Percentiles rank a stretch among this genome's conserved stretches.
Evolutionary conservation across 2,797 vertebrate genomes (phyloP).

Genomic region (Sebastes cheni): DNA sequence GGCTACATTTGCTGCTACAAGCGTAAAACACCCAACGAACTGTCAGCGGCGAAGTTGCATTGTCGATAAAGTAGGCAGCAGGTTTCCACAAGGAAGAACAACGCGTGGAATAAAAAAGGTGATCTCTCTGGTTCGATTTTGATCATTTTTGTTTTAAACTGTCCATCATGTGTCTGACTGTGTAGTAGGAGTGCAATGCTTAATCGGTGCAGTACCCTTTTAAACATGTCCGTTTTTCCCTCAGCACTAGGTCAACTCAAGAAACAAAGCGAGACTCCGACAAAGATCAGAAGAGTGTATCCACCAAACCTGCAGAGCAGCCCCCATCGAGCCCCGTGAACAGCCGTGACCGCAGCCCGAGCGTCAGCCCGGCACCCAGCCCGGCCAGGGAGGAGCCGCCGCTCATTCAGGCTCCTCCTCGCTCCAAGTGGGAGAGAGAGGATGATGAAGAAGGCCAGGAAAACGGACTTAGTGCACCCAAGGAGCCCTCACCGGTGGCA

Average conservation of each 20-base stretch:
- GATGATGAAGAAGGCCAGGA: conserved; percentile 76
- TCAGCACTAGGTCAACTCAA: conserved; percentile 49
- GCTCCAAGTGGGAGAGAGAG: conserved; percentile 80
- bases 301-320: conserved; percentile 43
- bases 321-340: conserved; percentile 4
- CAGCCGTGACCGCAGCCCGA: conserved; percentile 34
- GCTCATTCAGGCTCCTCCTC: conserved; percentile 75
- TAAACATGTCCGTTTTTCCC: not conserved
- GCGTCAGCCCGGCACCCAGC: conserved; percentile 31
- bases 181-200: not conserved
- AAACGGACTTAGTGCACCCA: conserved; percentile 65
- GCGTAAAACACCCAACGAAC: not conserved
- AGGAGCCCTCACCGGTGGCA: conserved; percentile 73
- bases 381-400: conserved; percentile 56
- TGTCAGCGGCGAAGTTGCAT: not conserved
- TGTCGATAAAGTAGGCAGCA: not conserved
- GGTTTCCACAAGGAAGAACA: not conserved
- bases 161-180: not conserved
- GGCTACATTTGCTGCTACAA: not conserved
- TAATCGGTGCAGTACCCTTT: not conserved
- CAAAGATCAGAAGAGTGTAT: conserved; percentile 48
- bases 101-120: not conserved
- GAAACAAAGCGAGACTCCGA: conserved; percentile 46
- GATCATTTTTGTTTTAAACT: not conserved
- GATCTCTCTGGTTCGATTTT: not conserved